These are phyloP conservation scores for Leptinotarsa undecemlineata DNA, from an alignment of 1,140 invertebrate genomes.

Conservation along the genomic window DNA sequence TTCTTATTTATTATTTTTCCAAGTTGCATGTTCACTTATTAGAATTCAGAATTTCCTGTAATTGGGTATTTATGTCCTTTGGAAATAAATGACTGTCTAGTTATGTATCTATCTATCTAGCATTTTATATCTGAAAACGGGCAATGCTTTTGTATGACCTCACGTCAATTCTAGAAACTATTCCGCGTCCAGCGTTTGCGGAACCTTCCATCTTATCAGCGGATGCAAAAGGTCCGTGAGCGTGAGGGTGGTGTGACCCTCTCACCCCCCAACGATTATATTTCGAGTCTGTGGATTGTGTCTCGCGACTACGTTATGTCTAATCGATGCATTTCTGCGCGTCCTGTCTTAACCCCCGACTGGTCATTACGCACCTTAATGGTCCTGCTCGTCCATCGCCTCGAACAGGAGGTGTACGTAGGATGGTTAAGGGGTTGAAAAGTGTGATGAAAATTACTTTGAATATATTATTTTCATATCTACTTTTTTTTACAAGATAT, in stretches of 20 bases:
- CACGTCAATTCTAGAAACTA: not conserved
- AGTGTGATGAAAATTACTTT: too few relatives aligned
- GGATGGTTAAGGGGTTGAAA: not conserved
- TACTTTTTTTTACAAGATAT: too few relatives aligned
- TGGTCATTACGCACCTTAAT: constrained; percentile 59
- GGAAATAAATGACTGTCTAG: too few relatives aligned
- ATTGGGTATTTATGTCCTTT: too few relatives aligned
- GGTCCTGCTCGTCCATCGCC: constrained; percentile 48
- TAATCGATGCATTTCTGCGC: constrained; percentile 59
- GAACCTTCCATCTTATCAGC: not conserved
- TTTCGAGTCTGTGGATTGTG: constrained; percentile 36
- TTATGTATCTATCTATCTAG: too few relatives aligned
- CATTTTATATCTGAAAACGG: too few relatives aligned
- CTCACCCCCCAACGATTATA: constrained; percentile 29
- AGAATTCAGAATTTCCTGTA: too few relatives aligned
- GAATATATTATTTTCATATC: too few relatives aligned
- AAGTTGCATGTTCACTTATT: too few relatives aligned
- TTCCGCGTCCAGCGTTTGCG: not conserved
- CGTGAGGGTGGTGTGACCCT: not conserved
- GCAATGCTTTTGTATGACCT: too few relatives aligned
- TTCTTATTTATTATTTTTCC: too few relatives aligned
- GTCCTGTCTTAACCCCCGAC: constrained; percentile 52
- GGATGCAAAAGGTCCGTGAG: not conserved
- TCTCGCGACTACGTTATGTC: constrained; percentile 56
- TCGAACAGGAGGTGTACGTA: not conserved